Evolutionary conservation across 37 sponge, comb jelly and placozoan genomes (phyloP), one percentile per base, ranked within the genome.

Genomic region (Geodia barretti): DNA sequence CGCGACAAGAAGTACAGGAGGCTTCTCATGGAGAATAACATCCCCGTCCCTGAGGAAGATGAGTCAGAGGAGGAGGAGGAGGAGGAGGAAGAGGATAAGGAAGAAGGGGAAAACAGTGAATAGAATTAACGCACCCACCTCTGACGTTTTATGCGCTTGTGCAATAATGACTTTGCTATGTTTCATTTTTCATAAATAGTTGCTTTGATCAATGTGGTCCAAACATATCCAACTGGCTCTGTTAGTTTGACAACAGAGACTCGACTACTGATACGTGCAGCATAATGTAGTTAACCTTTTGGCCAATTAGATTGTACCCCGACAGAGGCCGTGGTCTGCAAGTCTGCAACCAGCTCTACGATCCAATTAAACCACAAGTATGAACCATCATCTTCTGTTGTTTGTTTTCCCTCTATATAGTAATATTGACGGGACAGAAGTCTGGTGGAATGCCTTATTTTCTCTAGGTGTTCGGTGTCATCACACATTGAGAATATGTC

Each of bases 11-110:
- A 79, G n/a, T 92, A 88, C 82, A 84, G 83, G 65, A 70, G 41
- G 14, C 61, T 87, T 41, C 54, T 93, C 42, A 5, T 74, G 0
- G 84, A 83, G 36, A 60, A 89, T 30, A 84, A 80, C 43, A 72
- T 89, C 39, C 72, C 71, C 24, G 30, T 90, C 0, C 75, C 87
- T 3, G 78, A 86, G 41, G 71, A 77, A 0, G 87, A 86, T 9
- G 87, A 86, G 8, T 86, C 79, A 2, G 86, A 80, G 0, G 91
- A 88, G 23, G 78, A 70, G 3, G 89, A 77, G 24, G 84, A 84
- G 54, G 81, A 64, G 32, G 81, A 87, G 19, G 94, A 93, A 1
- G 88, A 87, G 39, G 80, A 77, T 3, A 81, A 64, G 42, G 75
- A 43, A n/a, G 80, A 80, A 0, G 42, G 66, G 1, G 42, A 38